A percentile compares a stretch with the other conserved stretches of the same genome.
phyloP scores from a whole-genome alignment of 2,797 vertebrate genomes.

The Channa striata region DNA sequence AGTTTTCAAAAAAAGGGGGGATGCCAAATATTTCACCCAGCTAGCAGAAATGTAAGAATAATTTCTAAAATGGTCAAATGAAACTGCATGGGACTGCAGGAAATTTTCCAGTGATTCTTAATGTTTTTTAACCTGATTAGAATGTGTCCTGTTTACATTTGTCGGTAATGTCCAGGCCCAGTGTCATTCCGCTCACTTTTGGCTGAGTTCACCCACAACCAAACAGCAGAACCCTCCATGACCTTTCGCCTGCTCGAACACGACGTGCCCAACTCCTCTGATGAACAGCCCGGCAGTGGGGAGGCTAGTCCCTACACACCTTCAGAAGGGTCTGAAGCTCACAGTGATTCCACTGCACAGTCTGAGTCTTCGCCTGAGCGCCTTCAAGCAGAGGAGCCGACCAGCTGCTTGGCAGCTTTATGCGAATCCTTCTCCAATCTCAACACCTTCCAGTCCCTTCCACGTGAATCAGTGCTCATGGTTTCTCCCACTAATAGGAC shows the following conservation, averaged over 20 bases:
- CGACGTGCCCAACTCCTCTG: background rate
- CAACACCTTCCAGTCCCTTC: slow-evolving; percentile 49
- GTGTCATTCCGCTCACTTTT: slow-evolving; percentile 83
- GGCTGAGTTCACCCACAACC: slow-evolving; percentile 81
- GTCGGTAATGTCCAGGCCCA: no score
- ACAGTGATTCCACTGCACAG: slow-evolving; percentile 9
- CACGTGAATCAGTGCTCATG: slow-evolving; percentile 42
- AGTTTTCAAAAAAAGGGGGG: no score
- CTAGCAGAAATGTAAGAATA: no score
- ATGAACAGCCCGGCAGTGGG: background rate
- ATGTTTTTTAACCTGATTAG: no score
- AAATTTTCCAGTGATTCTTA: no score
- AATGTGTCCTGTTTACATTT: no score
- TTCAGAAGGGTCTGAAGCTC: slow-evolving; percentile 8
- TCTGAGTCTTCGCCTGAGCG: slow-evolving; percentile 68
- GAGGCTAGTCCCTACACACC: background rate
- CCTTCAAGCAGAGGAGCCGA: slow-evolving; percentile 49
- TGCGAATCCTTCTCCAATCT: slow-evolving; percentile 72
- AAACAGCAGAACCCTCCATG: slow-evolving; percentile 55
- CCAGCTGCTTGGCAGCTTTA: fast-evolving
- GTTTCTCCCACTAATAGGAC: slow-evolving; percentile 21
- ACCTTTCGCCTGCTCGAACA: slow-evolving; percentile 51
- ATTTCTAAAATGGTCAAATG: no score
- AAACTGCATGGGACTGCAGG: no score
- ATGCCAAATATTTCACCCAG: no score